These are phyloP conservation scores for Turritopsis dohrnii DNA, from an alignment of 30 jellyfish, hydroid and myxozoan genomes.

Conservation along the genomic window DNA sequence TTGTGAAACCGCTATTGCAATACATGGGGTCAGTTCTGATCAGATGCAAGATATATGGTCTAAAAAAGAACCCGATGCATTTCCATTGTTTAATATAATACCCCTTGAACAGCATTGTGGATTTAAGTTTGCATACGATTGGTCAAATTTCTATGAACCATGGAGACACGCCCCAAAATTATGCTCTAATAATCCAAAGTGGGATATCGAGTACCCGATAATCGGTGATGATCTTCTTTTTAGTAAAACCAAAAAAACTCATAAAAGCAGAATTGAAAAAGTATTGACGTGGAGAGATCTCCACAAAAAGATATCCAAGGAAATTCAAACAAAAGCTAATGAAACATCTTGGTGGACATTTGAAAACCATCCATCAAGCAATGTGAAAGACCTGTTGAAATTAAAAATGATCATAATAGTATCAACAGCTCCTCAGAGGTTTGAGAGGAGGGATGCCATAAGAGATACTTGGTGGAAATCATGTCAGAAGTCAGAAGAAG, in stretches of 20 bases:
- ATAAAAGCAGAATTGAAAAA: too few relatives aligned
- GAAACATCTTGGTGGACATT: background rate
- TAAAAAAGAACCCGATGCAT: background rate
- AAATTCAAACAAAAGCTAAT: background rate
- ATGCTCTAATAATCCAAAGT: constrained; percentile 47
- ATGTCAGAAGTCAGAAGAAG: background rate
- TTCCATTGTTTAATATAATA: background rate
- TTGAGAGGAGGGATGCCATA: background rate
- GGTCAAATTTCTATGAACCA: constrained; percentile 28
- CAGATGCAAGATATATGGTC: constrained; percentile 52
- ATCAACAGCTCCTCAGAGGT: background rate
- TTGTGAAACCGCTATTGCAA: constrained; percentile 54
- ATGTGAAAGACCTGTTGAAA: background rate
- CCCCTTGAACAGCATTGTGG: background rate
- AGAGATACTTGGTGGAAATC: constrained; percentile 9
- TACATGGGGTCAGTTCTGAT: constrained; percentile 74
- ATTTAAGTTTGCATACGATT: background rate
- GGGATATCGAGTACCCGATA: constrained; percentile 42
- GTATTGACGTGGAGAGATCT: background rate
- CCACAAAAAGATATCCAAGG: background rate
- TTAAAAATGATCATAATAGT: background rate
- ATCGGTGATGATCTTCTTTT: background rate
- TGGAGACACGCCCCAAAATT: constrained; percentile 68
- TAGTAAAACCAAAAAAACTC: background rate
- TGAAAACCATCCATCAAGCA: background rate